These are phyloP conservation scores for Nyctibius bracteatus DNA, from an alignment of 2,113 vertebrate genomes.

Conservation along the genomic window DNA sequence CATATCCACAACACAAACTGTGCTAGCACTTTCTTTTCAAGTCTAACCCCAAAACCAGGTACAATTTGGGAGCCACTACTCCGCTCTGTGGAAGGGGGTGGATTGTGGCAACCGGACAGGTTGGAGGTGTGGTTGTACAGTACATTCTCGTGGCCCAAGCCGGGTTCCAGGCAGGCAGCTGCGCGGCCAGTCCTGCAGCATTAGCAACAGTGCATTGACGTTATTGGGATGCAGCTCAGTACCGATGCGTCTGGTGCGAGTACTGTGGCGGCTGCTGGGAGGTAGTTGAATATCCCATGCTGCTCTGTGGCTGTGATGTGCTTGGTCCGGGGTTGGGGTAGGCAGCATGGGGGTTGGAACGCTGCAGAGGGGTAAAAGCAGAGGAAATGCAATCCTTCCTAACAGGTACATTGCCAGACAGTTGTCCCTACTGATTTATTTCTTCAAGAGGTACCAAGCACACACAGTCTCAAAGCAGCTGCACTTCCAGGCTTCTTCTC, in stretches of 20 bases:
- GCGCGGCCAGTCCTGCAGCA: constrained; percentile 67
- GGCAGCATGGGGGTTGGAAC: constrained; percentile 99
- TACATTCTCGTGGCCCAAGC: constrained; percentile 74
- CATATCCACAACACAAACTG: constrained; percentile 83
- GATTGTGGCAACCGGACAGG: constrained; percentile 69
- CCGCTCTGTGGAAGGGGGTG: constrained; percentile 69
- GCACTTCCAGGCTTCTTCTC: not conserved
- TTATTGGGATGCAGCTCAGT: constrained; percentile 81
- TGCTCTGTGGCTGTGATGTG: constrained; percentile 99
- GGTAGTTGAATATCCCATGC: constrained; percentile 99
- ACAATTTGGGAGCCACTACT: constrained; percentile 65
- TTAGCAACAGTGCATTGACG: constrained; percentile 69
- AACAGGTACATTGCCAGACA: rapidly evolving
- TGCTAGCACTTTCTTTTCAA: constrained; percentile 82
- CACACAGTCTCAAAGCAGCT: not conserved
- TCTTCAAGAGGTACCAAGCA: not conserved
- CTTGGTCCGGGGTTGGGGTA: constrained; percentile 99
- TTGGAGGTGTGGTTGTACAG: constrained; percentile 75
- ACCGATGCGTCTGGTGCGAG: constrained; percentile 97
- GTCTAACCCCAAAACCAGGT: constrained; percentile 73
- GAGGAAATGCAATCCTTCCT: not conserved
- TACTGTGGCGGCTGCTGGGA: constrained; percentile 99
- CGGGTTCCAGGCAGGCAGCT: constrained; percentile 69
- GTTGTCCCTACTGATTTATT: rapidly evolving
- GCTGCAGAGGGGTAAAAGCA: constrained; percentile 71